phyloP scores from a whole-genome alignment of 1,140 invertebrate genomes.

The Belonocnema kinseyi region DNA sequence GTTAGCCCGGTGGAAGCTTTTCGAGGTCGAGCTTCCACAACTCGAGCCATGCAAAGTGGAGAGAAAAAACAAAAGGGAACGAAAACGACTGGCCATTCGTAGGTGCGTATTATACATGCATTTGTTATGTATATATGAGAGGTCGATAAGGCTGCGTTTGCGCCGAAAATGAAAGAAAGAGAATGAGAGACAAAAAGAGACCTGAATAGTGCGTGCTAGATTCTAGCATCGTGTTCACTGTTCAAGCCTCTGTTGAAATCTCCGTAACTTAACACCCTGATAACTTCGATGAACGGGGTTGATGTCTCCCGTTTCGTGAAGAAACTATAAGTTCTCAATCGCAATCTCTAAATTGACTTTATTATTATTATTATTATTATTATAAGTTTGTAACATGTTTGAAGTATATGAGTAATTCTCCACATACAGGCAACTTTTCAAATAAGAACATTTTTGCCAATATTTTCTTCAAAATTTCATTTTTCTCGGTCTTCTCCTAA shows the following conservation, averaged over 20 bases:
- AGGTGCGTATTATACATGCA: conserved; percentile 32
- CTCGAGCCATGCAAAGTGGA: conserved; percentile 35
- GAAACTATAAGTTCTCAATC: background rate
- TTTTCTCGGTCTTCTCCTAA: background rate
- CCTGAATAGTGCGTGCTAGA: conserved; percentile 47
- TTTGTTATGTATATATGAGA: conserved; percentile 5
- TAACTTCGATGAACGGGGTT: conserved; percentile 62
- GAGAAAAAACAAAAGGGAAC: conserved; percentile 37
- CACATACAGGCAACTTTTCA: too few species aligned
- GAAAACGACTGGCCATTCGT: conserved; percentile 39
- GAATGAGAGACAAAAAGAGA: conserved; percentile 33
- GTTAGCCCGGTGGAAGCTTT: conserved; percentile 60
- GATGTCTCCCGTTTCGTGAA: conserved; percentile 62
- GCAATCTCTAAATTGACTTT: too few species aligned
- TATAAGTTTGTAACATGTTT: too few species aligned
- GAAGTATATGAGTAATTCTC: too few species aligned
- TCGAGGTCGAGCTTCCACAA: conserved; percentile 47
- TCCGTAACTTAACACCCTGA: conserved; percentile 58
- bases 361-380: too few species aligned
- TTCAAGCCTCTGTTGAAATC: conserved; percentile 62
- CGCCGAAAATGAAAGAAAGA: conserved; percentile 41
- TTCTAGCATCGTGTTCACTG: conserved; percentile 55
- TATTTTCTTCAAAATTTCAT: background rate
- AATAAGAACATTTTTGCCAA: background rate
- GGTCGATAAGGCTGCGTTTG: conserved; percentile 58